A percentile compares a stretch with the other conserved stretches of the same genome.
phyloP scores from a whole-genome alignment of 2,797 vertebrate species.

The Vespertilio murinus region DNA sequence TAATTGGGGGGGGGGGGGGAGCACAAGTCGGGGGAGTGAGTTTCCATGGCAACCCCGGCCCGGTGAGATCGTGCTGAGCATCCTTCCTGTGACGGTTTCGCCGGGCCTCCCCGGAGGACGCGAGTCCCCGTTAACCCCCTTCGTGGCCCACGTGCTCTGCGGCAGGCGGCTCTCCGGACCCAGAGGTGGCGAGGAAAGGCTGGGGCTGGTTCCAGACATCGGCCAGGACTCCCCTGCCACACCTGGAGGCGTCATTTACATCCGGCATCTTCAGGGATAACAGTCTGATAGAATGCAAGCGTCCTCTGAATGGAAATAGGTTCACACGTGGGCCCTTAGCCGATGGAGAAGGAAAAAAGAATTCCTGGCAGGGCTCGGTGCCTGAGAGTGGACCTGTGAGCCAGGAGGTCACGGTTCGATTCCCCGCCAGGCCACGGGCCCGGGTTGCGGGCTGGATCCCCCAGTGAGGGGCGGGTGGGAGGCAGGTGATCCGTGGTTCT shows the following conservation, averaged over 20 bases:
- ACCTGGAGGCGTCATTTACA: background rate
- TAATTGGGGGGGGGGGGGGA: slow-evolving; percentile 5
- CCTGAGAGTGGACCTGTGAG: too few species aligned
- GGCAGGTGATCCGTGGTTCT: too few species aligned
- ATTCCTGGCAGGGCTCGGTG: background rate
- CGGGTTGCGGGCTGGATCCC: too few species aligned
- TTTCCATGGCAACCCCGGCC: slow-evolving; percentile 58
- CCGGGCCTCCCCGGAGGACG: slow-evolving; percentile 53
- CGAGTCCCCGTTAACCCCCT: slow-evolving; percentile 31
- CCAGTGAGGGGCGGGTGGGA: too few species aligned
- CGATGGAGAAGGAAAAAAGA: background rate
- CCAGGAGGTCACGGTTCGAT: too few species aligned
- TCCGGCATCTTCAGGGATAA: background rate
- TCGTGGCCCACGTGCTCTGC: background rate
- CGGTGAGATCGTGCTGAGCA: slow-evolving; percentile 53
- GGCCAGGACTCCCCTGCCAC: background rate
- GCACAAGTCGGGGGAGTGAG: slow-evolving; percentile 48
- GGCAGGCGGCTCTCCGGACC: background rate
- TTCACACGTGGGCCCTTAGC: background rate
- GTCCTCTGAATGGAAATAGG: background rate
- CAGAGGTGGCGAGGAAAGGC: too few species aligned
- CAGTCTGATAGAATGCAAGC: background rate
- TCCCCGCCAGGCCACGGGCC: too few species aligned
- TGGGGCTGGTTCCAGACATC: background rate
- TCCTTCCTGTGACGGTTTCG: slow-evolving; percentile 35